A percentile compares a stretch with the other conserved stretches of the same genome.
These are phyloP conservation scores for Melanchra persicariae DNA, from an alignment of 2,888 invertebrate genomes.

Conservation along the genomic window DNA sequence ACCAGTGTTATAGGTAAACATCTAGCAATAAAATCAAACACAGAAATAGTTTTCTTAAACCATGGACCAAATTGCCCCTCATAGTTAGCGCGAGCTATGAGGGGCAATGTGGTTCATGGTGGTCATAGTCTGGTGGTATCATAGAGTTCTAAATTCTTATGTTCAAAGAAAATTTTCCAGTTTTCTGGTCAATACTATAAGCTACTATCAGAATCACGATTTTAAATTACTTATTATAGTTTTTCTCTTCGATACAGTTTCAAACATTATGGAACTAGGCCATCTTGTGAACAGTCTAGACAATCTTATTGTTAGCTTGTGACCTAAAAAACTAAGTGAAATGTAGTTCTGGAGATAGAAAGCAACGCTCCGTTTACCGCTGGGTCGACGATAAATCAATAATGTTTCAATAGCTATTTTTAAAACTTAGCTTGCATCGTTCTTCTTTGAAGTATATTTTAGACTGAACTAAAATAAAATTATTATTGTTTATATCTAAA, in stretches of 20 bases:
- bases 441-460: background rate
- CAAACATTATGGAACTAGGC: slow-evolving; percentile 27
- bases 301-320: slow-evolving; percentile 44
- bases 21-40: too few relatives aligned
- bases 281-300: slow-evolving; percentile 44
- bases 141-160: background rate
- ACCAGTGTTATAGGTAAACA: too few relatives aligned
- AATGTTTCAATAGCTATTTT: slow-evolving; percentile 3
- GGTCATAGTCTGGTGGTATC: background rate
- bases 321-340: slow-evolving; percentile 61
- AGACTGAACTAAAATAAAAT: background rate
- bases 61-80: too few relatives aligned
- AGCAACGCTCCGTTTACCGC: slow-evolving; percentile 42
- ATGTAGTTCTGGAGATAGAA: slow-evolving; percentile 50
- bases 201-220: background rate
- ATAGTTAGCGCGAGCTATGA: too few relatives aligned
- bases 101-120: background rate
- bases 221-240: background rate
- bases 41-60: too few relatives aligned
- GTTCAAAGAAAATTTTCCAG: background rate
- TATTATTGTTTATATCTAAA: background rate
- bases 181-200: background rate
- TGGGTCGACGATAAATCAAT: slow-evolving; percentile 41
- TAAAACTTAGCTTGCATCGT: background rate
- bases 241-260: slow-evolving; percentile 12